Evolutionary conservation across 2,888 invertebrate species (phyloP).

Genomic region (Drosophila borborema): DNA sequence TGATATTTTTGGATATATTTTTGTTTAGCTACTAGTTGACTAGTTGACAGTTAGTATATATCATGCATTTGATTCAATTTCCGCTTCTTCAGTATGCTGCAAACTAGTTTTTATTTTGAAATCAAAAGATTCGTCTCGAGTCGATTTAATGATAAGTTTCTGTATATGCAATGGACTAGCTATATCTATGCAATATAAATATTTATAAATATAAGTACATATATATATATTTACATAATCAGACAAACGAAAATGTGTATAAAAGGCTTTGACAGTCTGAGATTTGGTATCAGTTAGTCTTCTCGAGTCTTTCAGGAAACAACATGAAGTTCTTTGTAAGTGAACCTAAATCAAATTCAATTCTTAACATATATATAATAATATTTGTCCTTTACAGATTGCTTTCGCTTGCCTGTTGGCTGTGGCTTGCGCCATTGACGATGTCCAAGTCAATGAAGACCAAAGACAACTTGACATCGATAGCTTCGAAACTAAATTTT

Average conservation of each 20-base stretch:
- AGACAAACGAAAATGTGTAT: slow-evolving; percentile 29
- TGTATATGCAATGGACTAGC: not conserved
- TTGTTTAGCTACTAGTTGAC: slow-evolving; percentile 13
- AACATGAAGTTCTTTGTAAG: slow-evolving; percentile 72
- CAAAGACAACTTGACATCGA: slow-evolving; percentile 62
- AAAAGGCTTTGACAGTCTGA: slow-evolving; percentile 25
- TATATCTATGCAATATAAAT: not conserved
- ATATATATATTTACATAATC: slow-evolving; percentile 48
- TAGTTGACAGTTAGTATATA: slow-evolving; percentile 32
- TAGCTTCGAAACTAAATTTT: slow-evolving; percentile 29
- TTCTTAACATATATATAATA: not conserved
- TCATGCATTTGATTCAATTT: slow-evolving; percentile 34
- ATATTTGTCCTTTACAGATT: slow-evolving; percentile 57
- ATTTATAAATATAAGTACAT: too few relatives aligned
- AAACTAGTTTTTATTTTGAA: slow-evolving; percentile 50
- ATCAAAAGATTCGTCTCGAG: slow-evolving; percentile 25
- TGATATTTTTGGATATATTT: slow-evolving; percentile 1
- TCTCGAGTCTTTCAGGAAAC: slow-evolving; percentile 53
- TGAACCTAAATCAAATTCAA: slow-evolving; percentile 4
- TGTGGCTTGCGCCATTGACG: slow-evolving; percentile 64
- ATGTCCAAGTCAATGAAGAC: slow-evolving; percentile 51
- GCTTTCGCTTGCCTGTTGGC: slow-evolving; percentile 77
- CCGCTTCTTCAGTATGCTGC: slow-evolving; percentile 34
- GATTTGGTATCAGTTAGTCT: slow-evolving; percentile 60
- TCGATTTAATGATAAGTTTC: slow-evolving; percentile 26